These are phyloP conservation scores for Drosophila micromelanica DNA, from an alignment of 1,140 invertebrate genomes.

Conservation along the genomic window DNA sequence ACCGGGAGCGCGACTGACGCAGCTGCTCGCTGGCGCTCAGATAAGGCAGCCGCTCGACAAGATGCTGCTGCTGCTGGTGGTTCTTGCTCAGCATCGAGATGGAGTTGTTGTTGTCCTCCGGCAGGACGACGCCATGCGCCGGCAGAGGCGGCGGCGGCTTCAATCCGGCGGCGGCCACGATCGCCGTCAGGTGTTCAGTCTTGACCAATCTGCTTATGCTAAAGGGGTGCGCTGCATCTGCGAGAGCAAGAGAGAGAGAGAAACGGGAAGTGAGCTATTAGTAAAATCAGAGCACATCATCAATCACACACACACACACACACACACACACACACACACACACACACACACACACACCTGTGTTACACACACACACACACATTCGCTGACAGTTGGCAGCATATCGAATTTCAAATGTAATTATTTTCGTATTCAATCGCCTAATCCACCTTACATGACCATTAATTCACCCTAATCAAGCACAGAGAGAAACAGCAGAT, in stretches of 20 bases:
- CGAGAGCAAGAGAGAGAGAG: conserved; percentile 39
- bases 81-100: conserved; percentile 82
- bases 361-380: conserved; percentile 17
- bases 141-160: conserved; percentile 57
- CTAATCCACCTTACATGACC: conserved; percentile 84
- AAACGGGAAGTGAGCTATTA: conserved; percentile 21
- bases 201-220: conserved; percentile 89
- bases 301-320: conserved; percentile 51
- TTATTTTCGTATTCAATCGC: conserved; percentile 84
- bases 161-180: conserved; percentile 68
- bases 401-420: conserved; percentile 84
- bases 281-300: conserved; percentile 64
- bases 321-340: conserved; percentile 8
- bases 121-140: conserved; percentile 58
- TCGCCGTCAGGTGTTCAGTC: conserved; percentile 86
- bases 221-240: conserved; percentile 90
- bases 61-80: conserved; percentile 59
- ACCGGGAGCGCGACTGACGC: conserved; percentile 72
- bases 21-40: conserved; percentile 71
- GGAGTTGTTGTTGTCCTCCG: conserved; percentile 81
- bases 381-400: conserved; percentile 64
- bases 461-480: conserved; percentile 84
- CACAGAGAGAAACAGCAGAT: conserved; percentile 16
- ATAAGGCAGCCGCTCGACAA: conserved; percentile 47
- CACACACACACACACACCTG: conserved; percentile 8